Base-by-base conservation (phyloP, 1,140 invertebrate genomes). In the Heterodera carotae region DNA sequence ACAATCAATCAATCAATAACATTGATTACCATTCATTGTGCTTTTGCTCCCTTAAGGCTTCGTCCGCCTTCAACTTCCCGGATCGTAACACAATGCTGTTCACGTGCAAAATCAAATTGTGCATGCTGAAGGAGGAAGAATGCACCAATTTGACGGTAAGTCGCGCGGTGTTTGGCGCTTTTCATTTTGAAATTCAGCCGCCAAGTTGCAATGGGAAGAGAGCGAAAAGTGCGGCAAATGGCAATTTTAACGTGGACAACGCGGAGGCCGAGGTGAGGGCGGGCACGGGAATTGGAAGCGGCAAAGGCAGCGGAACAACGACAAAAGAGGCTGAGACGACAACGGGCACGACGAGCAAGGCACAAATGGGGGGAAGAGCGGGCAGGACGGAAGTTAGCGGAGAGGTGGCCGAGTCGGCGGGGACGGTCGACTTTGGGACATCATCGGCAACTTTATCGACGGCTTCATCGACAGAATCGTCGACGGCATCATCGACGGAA, bases 21-120 rank as follows among this genome's bases (percentile, higher is more conserved):
- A n/a, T n/a, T n/a, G n/a, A n/a, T n/a, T n/a, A n/a, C n/a, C n/a
- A n/a, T n/a, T n/a, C n/a, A n/a, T n/a, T n/a, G n/a, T 15, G 12
- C 39, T 60, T 29, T 62, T n/a, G n/a, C n/a, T n/a, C 22, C 22
- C 66, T 77, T 79, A 29, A 81, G 79, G 73, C 81, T 27, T 86
- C 83, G 22, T 70, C 84, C 25, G 85, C 86, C 3, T 86, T 87
- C 77, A 86, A 86, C 67, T 87, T 86, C 64, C 86, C 85, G 25
- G 85, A 86, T 68, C 69, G 77, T 34, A 85, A 76, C 43, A 77
- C 67, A 31, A 80, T 86, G 56, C 77, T 36, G 39, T 88, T 87
- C 77, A 80, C 82, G 2, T 86, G 85, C 76, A 76, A 86, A 64
- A 86, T 86, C 75, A 68, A 75, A 31, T 73, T 88, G 12, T 86